A percentile compares a stretch with the other conserved stretches of the same genome.
These are phyloP conservation scores for Cremastinae sp. DNA, from an alignment of 2,888 invertebrate species.

Conservation along the genomic window DNA sequence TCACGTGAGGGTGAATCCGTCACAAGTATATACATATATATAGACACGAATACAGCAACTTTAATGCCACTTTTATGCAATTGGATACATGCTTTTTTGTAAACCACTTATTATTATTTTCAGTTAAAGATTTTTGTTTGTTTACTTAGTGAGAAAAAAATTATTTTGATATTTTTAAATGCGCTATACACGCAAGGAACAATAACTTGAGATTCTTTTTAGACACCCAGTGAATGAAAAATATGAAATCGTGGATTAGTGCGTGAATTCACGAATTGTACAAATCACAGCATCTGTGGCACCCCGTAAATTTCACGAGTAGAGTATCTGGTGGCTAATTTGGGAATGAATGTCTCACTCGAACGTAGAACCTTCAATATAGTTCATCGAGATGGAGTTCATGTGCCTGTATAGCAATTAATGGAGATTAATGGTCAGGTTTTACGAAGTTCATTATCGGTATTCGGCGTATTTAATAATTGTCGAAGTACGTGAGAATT, in stretches of 20 bases:
- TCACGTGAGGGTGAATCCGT: no score
- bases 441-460: constrained; percentile 39
- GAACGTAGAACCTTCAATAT: not conserved
- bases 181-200: no score
- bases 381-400: not conserved
- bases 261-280: constrained; percentile 18
- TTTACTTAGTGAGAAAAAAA: no score
- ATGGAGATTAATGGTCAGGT: not conserved
- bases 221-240: constrained; percentile 2
- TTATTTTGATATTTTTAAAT: constrained; percentile 28
- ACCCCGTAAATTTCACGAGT: constrained; percentile 43
- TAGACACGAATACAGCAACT: no score
- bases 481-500: not conserved
- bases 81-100: no score
- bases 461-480: constrained; percentile 32
- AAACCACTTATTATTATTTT: no score
- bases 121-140: no score
- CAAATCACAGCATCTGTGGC: constrained; percentile 37
- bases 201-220: no score
- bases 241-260: not conserved
- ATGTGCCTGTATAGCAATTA: not conserved
- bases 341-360: constrained; percentile 46
- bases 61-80: no score
- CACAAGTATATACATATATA: no score
- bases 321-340: constrained; percentile 25